Conservation (phyloP, 2,888 invertebrate genomes). For the Panzeria rudis region DNA sequence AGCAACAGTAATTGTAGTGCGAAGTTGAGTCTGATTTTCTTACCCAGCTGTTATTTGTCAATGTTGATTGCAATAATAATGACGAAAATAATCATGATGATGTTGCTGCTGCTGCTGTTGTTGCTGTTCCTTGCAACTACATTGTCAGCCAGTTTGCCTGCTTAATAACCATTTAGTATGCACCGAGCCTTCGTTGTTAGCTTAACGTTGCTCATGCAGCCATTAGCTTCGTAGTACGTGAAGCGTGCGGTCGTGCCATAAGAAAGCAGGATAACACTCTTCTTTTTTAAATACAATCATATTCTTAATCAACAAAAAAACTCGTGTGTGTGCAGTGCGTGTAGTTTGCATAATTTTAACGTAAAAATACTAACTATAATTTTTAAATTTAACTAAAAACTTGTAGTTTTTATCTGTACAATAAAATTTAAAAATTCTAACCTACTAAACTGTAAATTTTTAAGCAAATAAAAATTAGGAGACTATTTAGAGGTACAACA, state of each 20-base stretch:
- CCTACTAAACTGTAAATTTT: background rate
- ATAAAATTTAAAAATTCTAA: slow-evolving; percentile 1
- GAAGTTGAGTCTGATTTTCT: slow-evolving; percentile 22
- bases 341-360: slow-evolving; percentile 44
- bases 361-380: slow-evolving; percentile 7
- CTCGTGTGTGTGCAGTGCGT: slow-evolving; percentile 68
- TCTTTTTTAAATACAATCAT: slow-evolving; percentile 51
- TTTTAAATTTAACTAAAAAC: slow-evolving; percentile 16
- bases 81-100: slow-evolving; percentile 22
- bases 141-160: slow-evolving; percentile 1
- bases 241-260: slow-evolving; percentile 74
- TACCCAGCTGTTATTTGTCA: slow-evolving; percentile 49
- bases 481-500: background rate
- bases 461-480: background rate
- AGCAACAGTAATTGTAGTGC: slow-evolving; percentile 45
- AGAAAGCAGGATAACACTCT: slow-evolving; percentile 72
- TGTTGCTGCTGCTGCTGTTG: slow-evolving; percentile 17
- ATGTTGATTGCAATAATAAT: slow-evolving; percentile 14
- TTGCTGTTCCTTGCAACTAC: slow-evolving; percentile 35
- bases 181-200: slow-evolving; percentile 76
- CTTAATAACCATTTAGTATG: slow-evolving; percentile 50
- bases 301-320: slow-evolving; percentile 52
- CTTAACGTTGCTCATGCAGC: slow-evolving; percentile 71
- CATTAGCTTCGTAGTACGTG: slow-evolving; percentile 76
- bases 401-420: background rate